Percentiles rank a stretch among this genome's conserved stretches.
These are phyloP conservation scores for Sminthurinus aureus DNA, from an alignment of 2,888 invertebrate species.

Conservation along the genomic window DNA sequence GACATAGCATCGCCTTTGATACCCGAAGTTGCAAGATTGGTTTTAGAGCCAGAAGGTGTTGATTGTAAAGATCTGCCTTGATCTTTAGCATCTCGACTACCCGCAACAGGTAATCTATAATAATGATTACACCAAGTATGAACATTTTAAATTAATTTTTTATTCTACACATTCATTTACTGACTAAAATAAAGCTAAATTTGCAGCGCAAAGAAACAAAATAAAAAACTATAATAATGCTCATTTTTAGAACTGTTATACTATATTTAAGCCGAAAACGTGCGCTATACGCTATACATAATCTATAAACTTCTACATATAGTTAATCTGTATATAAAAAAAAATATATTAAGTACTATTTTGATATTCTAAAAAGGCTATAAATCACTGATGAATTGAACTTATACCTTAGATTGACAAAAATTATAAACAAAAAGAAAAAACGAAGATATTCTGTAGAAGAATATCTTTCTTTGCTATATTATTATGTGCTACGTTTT, in stretches of 20 bases:
- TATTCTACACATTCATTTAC: too few species aligned
- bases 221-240: background rate
- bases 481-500: background rate
- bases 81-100: constrained; percentile 46
- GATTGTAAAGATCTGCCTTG: constrained; percentile 55
- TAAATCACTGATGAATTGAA: background rate
- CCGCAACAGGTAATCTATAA: constrained; percentile 59
- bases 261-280: constrained; percentile 5
- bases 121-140: background rate
- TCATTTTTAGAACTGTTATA: background rate
- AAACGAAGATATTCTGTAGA: background rate
- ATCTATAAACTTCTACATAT: background rate
- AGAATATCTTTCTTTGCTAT: background rate
- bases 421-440: background rate
- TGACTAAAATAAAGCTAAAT: background rate
- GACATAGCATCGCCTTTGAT: constrained; percentile 43
- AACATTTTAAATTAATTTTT: background rate
- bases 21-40: constrained; percentile 50
- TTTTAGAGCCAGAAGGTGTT: constrained; percentile 58
- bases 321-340: background rate
- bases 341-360: background rate
- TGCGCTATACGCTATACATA: background rate
- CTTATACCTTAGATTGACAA: background rate
- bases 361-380: background rate
- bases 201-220: constrained; percentile 9